Conservation (phyloP, 2,113 vertebrate genomes). For the Gila orcuttii region DNA sequence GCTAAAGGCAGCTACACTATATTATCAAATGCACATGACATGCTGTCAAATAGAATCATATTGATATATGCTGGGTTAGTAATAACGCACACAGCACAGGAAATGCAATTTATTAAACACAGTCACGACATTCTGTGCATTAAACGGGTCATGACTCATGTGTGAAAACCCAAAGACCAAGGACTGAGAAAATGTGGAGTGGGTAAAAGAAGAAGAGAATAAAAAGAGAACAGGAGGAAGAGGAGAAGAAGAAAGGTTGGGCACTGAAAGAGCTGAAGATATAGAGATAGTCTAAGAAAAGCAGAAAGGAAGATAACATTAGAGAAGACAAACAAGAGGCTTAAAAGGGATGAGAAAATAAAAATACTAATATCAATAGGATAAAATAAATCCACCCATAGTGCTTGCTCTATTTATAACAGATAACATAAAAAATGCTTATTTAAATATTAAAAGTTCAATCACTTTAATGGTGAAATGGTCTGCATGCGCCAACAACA, state of each 20-base stretch:
- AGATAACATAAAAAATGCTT: background rate
- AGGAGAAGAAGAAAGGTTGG: background rate
- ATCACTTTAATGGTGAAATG: background rate
- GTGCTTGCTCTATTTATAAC: background rate
- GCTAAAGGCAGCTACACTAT: background rate
- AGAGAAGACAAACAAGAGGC: background rate
- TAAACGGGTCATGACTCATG: background rate
- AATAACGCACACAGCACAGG: too few relatives aligned
- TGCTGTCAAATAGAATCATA: background rate
- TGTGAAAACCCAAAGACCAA: background rate
- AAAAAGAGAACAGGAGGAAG: background rate
- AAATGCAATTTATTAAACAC: too few relatives aligned
- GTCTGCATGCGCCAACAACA: background rate
- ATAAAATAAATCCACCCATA: background rate
- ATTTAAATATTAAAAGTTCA: slow-evolving; percentile 17
- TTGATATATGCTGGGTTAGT: background rate
- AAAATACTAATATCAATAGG: background rate
- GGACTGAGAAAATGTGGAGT: background rate
- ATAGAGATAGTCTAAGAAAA: background rate
- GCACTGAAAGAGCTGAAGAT: background rate
- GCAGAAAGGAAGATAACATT: background rate
- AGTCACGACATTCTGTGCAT: too few relatives aligned
- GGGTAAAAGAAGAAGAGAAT: background rate
- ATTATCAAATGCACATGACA: background rate
- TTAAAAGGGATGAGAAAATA: background rate